These are phyloP conservation scores for Plecotus auritus DNA, from an alignment of 2,113 vertebrate genomes.

Conservation along the genomic window DNA sequence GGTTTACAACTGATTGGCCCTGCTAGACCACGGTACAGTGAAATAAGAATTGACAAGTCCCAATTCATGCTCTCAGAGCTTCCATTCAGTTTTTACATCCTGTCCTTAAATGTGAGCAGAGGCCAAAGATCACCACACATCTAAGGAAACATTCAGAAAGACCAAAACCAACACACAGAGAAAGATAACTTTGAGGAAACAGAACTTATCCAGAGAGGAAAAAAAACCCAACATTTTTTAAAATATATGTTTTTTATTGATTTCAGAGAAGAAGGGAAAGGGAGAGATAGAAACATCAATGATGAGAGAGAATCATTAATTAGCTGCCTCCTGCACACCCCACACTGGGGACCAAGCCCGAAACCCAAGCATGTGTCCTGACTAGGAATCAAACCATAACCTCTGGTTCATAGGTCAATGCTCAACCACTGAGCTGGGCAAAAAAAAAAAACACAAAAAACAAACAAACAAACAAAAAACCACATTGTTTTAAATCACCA, in stretches of 20 bases:
- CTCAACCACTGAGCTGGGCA: too few species aligned
- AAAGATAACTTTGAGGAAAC: constrained; percentile 1
- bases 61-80: not conserved
- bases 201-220: not conserved
- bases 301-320: too few species aligned
- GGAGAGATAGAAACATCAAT: too few species aligned
- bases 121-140: not conserved
- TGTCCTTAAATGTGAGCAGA: not conserved
- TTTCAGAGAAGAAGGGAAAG: too few species aligned
- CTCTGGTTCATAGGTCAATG: too few species aligned
- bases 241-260: too few species aligned
- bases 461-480: too few species aligned
- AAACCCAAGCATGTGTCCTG: too few species aligned
- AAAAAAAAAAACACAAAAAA: too few species aligned
- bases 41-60: not conserved
- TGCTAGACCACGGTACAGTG: not conserved
- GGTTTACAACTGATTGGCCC: not conserved
- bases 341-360: too few species aligned
- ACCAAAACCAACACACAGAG: not conserved
- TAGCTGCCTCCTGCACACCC: too few species aligned
- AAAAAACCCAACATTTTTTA: not conserved
- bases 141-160: not conserved
- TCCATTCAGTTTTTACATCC: not conserved
- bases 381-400: too few species aligned
- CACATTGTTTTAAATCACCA: not conserved